Evolutionary conservation across 2,888 invertebrate genomes (phyloP), one percentile per base, ranked within the genome.

Genomic region (Metacarcinus magister): DNA sequence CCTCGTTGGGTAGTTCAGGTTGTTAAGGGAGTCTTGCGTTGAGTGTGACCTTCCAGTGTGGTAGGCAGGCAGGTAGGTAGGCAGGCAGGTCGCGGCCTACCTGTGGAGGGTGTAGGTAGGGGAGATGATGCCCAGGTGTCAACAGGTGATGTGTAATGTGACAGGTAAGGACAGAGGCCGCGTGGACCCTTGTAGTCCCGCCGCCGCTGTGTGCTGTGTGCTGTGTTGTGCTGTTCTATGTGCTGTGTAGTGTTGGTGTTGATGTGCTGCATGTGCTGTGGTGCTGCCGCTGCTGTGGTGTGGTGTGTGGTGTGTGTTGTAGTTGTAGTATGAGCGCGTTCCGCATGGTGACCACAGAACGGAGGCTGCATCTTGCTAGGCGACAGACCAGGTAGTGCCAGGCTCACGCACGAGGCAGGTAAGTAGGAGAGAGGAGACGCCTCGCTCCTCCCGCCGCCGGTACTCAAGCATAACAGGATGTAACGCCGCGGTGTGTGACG

Each of bases 281-380:
- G n/a, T n/a, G 67, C 67, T 67, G 67, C 54, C 23, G 67, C 67
- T 67, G 67, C 67, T 67, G 67, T 67, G 67, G n/a, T 67, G 67
- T 67, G 67, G n/a, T n/a, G n/a, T n/a, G 67, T n/a, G 23, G 67
- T 39, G 54, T 67, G 67, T 67, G 67, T n/a, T 67, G 67, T 67
- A 67, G 82, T 82, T 1, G 32, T 82, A 82, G 82, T 82, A 32
- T 7, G 19, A 67, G n/a, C 1, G 32, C 32, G 28, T 32, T 8
- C 32, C 28, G 82, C 82, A 82, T 82, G 82, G 32, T 32, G 82
- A 28, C 82, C 82, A 28, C 67, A 82, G 82, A 82, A 32, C 28
- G 82, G 82, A 82, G 82, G 82, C 82, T 32, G 82, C 82, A 82
- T 82, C 82, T 82, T 82, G 82, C 82, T 82, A 82, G 82, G 82